Base-by-base conservation (phyloP, 2,888 invertebrate genomes). In the Noctuana brunneofusca region DNA sequence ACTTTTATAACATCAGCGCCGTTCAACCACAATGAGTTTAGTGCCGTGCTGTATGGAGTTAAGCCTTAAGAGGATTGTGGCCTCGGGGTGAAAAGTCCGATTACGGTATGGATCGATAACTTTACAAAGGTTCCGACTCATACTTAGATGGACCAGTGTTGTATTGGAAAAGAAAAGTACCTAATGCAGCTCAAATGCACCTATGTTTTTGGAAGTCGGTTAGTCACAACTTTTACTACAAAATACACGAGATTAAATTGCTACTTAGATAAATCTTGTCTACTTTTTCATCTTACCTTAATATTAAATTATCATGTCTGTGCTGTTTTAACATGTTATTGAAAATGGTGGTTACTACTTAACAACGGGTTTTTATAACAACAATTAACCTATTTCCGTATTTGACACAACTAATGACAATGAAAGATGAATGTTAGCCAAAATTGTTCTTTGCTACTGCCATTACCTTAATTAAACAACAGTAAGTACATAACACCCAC, bases 41-140 rank as follows among this genome's bases (percentile, higher is more conserved):
- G 30, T 52, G 22, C 20, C 30, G 22, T 48, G 46, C 32, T 46
- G 54, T 60, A 41, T 38, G 24, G 46, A 60, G 48, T 60, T 59
- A 53, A 59, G 32, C 52, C 53, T 27, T 59, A 60, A 60, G 54
- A 60, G 60, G 60, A 60, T 60, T 60, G 53, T 16, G 54, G 53
- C 35, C 20, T 54, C 35, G 4, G 60, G 59, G 53, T 60, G 60
- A 35, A 54, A 54, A 53, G 54, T 53, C 43, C 46, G 52, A 59
- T 59, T 52, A 59, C 38, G 14, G 32, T 49, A 58, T 27, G 52
- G 41, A 53, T 53, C 50, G 50, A 53, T 58, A 32, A 38, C 38
- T 38, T 53, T 24, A 58, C 43, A 20, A 53, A 59, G 59, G 41
- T 50, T 50, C 38, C 16, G 22, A 49, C 30, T 38, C 57, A 20